A percentile compares a stretch with the other conserved stretches of the same genome.
These are phyloP conservation scores for Bombycilla garrulus DNA, from an alignment of 2,113 vertebrate species.

Conservation along the genomic window DNA sequence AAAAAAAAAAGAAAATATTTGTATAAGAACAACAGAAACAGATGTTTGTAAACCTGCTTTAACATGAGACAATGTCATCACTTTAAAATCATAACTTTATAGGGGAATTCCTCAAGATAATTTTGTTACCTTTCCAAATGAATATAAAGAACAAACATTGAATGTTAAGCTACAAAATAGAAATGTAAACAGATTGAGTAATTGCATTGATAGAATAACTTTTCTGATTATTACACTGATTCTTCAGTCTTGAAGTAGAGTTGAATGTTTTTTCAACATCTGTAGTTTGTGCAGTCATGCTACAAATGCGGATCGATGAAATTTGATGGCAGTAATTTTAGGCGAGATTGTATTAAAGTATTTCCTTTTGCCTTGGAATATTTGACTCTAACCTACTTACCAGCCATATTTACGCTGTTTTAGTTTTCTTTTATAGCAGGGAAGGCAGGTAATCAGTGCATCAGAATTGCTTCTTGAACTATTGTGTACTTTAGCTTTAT, in stretches of 20 bases:
- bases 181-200: background rate
- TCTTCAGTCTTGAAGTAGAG: background rate
- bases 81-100: background rate
- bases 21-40: background rate
- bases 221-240: background rate
- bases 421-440: background rate
- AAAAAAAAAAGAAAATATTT: background rate
- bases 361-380: background rate
- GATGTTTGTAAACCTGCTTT: background rate
- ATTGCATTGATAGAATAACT: background rate
- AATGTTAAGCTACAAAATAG: background rate
- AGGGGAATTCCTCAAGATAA: background rate
- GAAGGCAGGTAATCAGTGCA: background rate
- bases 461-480: background rate
- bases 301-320: background rate
- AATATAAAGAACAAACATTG: background rate
- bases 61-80: background rate
- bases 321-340: background rate
- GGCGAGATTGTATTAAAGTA: background rate
- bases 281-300: background rate
- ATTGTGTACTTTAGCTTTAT: background rate
- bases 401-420: background rate
- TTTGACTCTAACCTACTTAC: background rate
- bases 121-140: background rate
- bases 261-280: background rate